These are phyloP conservation scores for Cirrhinus molitorella DNA, from an alignment of 2,797 vertebrate genomes.

Conservation along the genomic window DNA sequence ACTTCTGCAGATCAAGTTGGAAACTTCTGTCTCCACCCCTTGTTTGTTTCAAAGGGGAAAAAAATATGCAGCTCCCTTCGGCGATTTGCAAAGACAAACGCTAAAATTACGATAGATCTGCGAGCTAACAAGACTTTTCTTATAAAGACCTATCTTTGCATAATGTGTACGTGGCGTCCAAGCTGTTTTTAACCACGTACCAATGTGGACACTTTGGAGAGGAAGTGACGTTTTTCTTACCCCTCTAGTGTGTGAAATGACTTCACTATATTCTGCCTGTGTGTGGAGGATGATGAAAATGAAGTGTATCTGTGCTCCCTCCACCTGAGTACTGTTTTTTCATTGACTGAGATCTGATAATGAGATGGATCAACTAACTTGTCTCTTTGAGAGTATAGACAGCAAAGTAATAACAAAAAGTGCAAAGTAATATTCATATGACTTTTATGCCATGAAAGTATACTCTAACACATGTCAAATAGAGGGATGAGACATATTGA, in stretches of 20 bases:
- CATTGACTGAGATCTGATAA: background rate
- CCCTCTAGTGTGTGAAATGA: constrained; percentile 22
- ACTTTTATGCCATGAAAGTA: background rate
- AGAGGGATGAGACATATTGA: too few relatives aligned
- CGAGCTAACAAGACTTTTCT: background rate
- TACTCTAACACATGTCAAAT: background rate
- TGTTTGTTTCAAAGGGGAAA: constrained; percentile 18
- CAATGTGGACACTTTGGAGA: constrained; percentile 34
- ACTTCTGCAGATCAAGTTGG: constrained; percentile 27
- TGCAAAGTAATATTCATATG: background rate
- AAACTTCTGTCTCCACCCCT: constrained; percentile 47
- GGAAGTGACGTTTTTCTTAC: constrained; percentile 62
- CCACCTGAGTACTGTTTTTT: background rate
- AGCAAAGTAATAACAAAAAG: background rate
- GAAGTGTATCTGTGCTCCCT: background rate
- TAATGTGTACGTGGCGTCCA: constrained; percentile 64
- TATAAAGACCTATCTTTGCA: constrained; percentile 38
- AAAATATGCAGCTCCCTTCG: background rate
- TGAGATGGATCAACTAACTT: background rate
- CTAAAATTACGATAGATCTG: background rate
- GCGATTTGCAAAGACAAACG: background rate
- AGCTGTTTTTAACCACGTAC: constrained; percentile 52
- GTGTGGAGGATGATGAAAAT: background rate
- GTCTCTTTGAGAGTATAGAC: background rate
- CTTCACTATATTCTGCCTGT: background rate